These are phyloP conservation scores for Toxonevra muliebris DNA, from an alignment of 2,888 invertebrate genomes.

Conservation along the genomic window DNA sequence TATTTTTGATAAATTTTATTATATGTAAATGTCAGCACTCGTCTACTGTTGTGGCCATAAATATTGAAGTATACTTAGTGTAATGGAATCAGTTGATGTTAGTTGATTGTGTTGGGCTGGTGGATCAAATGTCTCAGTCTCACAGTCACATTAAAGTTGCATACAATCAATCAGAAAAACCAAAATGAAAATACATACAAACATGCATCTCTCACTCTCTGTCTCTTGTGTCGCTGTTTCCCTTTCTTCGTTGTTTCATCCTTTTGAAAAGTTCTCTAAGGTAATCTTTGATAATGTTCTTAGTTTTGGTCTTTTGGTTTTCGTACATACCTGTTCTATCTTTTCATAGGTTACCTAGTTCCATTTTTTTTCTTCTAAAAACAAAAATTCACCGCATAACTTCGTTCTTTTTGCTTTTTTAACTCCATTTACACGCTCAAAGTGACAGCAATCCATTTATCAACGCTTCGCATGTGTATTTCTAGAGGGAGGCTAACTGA, in stretches of 20 bases:
- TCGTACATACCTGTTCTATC: not conserved
- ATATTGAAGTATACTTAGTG: not conserved
- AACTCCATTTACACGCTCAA: constrained; percentile 30
- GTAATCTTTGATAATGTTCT: not conserved
- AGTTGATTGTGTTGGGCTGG: too few relatives aligned
- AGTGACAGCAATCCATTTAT: constrained; percentile 51
- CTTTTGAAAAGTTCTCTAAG: not conserved
- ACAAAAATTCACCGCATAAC: constrained; percentile 14
- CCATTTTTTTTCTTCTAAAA: not conserved
- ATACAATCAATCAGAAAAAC: not conserved
- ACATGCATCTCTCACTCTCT: not conserved
- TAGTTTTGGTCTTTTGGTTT: constrained; percentile 2
- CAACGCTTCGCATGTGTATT: constrained; percentile 40
- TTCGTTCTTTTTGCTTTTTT: constrained; percentile 7
- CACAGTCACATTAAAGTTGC: not conserved
- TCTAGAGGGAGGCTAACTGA: constrained; percentile 15
- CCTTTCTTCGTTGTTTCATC: not conserved
- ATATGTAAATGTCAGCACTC: not conserved
- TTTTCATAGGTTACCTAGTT: not conserved
- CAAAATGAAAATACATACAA: not conserved
- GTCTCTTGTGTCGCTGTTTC: not conserved
- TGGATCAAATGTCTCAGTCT: too few relatives aligned
- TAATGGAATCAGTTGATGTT: not conserved
- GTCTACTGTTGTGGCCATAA: not conserved
- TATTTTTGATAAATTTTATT: too few relatives aligned